These are phyloP conservation scores for Climacteris rufus DNA, from an alignment of 2,113 vertebrate genomes.

Conservation along the genomic window DNA sequence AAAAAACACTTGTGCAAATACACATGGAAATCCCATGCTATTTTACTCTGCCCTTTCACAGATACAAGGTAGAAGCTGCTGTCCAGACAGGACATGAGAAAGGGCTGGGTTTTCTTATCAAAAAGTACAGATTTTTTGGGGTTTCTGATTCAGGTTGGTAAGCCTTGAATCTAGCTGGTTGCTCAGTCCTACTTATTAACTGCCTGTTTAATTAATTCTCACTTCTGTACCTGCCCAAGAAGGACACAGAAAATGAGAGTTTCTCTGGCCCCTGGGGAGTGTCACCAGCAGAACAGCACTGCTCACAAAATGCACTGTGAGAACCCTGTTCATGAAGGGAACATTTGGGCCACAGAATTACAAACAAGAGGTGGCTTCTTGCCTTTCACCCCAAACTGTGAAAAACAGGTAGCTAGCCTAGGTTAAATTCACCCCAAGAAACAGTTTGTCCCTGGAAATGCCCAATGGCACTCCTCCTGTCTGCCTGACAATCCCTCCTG, in stretches of 20 bases:
- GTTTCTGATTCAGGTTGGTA: neutral
- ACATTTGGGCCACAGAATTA: neutral
- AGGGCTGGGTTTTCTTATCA: neutral
- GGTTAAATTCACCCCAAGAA: neutral
- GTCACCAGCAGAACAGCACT: neutral
- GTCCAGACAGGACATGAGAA: neutral
- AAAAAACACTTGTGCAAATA: neutral
- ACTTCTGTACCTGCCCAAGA: neutral
- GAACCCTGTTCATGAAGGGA: neutral
- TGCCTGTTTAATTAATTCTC: neutral
- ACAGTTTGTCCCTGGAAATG: neutral
- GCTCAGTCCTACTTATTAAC: neutral
- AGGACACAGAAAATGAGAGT: neutral
- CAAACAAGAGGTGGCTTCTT: neutral
- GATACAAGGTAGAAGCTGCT: neutral
- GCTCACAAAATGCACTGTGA: accelerated
- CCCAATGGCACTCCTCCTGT: neutral
- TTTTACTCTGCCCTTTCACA: neutral
- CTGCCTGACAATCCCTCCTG: neutral
- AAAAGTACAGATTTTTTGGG: neutral
- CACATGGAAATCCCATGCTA: neutral
- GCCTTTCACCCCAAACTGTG: neutral
- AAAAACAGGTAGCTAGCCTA: neutral
- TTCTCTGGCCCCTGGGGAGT: neutral
- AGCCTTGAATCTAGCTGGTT: neutral